These are phyloP conservation scores for Epinephelus fuscoguttatus DNA, from an alignment of 2,113 vertebrate genomes.

Conservation along the genomic window DNA sequence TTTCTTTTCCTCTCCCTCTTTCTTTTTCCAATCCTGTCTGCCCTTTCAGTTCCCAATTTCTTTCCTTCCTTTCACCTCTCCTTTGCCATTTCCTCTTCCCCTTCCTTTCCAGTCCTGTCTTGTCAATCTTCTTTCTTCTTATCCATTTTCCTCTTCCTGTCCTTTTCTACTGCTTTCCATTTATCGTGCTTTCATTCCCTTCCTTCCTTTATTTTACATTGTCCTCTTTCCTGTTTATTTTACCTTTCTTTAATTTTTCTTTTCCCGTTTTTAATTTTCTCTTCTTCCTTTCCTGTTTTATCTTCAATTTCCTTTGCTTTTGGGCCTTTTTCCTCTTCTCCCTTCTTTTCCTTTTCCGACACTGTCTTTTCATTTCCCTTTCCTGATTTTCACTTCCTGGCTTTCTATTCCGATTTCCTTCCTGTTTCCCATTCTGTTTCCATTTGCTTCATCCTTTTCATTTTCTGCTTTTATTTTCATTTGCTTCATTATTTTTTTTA, in stretches of 20 bases:
- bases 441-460: neutral
- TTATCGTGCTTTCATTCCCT: too few relatives aligned
- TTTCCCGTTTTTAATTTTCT: neutral
- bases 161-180: too few relatives aligned
- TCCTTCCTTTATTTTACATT: too few relatives aligned
- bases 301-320: neutral
- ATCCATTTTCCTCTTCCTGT: neutral
- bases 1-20: neutral
- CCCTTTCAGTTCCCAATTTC: too few relatives aligned
- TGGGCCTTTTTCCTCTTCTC: neutral
- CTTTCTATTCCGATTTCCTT: neutral
- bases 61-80: too few relatives aligned
- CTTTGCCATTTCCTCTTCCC: too few relatives aligned
- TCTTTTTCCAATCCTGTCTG: neutral
- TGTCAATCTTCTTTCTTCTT: neutral
- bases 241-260: neutral
- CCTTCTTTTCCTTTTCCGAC: neutral
- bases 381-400: neutral
- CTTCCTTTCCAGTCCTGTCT: too few relatives aligned
- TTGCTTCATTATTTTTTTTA: too few relatives aligned
- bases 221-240: neutral
- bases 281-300: neutral
- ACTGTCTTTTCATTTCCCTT: neutral
- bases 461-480: neutral
- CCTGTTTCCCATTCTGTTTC: neutral